Conservation (phyloP, 2,113 vertebrate genomes). For the Lamprologus lemairii region DNA sequence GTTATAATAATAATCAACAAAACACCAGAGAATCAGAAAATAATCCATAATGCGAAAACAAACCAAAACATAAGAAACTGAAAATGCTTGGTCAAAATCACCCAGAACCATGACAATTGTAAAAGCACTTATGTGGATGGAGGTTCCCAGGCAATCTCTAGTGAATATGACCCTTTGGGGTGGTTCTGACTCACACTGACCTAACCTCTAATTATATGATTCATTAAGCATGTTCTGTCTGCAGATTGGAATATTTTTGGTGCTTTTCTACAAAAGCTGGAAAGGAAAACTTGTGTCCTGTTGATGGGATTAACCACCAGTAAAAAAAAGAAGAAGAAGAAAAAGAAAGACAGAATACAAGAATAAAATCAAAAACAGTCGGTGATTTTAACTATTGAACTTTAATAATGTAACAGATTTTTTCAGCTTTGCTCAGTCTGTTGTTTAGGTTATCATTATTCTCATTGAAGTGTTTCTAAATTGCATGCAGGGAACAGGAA, state of each 20-base stretch:
- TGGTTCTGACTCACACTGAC: background rate
- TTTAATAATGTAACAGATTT: background rate
- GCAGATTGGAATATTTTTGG: background rate
- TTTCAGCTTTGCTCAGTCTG: background rate
- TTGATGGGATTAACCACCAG: background rate
- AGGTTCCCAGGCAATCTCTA: rapidly evolving
- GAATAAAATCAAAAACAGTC: background rate
- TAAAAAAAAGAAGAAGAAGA: background rate
- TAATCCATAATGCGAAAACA: background rate
- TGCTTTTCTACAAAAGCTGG: background rate
- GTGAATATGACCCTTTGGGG: background rate
- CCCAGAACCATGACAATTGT: rapidly evolving
- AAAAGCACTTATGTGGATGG: background rate
- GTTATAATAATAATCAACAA: rapidly evolving
- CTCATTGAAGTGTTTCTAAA: background rate
- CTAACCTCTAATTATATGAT: background rate
- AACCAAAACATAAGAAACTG: background rate
- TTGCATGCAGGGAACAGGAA: background rate
- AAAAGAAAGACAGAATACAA: background rate
- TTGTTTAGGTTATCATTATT: background rate
- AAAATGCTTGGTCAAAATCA: background rate
- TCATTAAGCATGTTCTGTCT: background rate
- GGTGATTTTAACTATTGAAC: background rate
- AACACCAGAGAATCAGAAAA: background rate
- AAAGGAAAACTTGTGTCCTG: background rate